phyloP scores from a whole-genome alignment of 1,140 invertebrate species.

The Archegozetes longisetosus region DNA sequence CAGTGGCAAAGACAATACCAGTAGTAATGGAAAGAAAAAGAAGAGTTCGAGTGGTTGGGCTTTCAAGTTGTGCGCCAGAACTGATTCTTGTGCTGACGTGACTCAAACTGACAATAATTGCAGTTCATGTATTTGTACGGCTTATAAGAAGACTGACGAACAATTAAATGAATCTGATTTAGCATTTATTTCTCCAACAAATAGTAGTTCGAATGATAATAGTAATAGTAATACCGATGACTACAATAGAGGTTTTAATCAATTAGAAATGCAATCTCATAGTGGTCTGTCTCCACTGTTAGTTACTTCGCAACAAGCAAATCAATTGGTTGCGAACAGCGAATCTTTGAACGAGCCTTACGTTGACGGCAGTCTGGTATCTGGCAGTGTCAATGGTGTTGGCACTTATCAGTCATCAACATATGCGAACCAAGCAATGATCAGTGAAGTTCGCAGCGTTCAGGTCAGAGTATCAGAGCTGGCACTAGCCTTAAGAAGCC shows the following conservation, averaged over 20 bases:
- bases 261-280: not conserved
- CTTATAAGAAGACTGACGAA: not conserved
- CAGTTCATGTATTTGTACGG: not conserved
- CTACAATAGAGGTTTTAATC: too few species aligned
- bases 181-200: not conserved
- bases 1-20: too few species aligned
- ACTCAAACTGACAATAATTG: not conserved
- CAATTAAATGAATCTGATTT: not conserved
- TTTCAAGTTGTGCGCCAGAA: not conserved
- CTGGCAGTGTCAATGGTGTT: too few species aligned
- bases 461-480: not conserved
- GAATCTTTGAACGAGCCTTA: too few species aligned
- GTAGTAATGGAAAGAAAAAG: too few species aligned
- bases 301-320: not conserved
- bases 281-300: not conserved
- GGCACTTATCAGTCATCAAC: too few species aligned
- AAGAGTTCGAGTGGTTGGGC: not conserved
- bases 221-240: too few species aligned
- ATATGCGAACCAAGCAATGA: too few species aligned
- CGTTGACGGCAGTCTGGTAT: too few species aligned
- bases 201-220: too few species aligned
- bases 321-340: not conserved
- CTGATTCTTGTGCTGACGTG: not conserved
- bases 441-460: not conserved
- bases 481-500: not conserved